A percentile compares a stretch with the other conserved stretches of the same genome.
These are phyloP conservation scores for Artibeus lituratus DNA, from an alignment of 2,797 vertebrate genomes.

Conservation along the genomic window DNA sequence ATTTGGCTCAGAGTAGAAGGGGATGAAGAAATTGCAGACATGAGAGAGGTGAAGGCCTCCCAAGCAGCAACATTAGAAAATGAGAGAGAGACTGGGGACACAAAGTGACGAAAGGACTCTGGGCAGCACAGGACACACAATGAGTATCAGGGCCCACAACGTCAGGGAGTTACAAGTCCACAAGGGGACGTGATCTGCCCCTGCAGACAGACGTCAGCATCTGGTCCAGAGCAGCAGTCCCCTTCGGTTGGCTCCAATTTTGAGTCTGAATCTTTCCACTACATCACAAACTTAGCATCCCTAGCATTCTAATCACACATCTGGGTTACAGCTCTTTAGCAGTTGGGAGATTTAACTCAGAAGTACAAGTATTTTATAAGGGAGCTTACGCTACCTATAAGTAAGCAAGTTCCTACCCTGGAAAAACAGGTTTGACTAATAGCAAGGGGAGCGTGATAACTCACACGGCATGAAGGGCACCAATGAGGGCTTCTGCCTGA, in stretches of 20 bases:
- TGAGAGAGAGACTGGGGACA: background rate
- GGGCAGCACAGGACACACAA: background rate
- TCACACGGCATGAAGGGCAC: background rate
- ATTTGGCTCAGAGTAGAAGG: background rate
- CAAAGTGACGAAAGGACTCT: background rate
- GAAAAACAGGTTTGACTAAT: constrained; percentile 23
- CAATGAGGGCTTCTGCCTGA: background rate
- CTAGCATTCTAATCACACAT: background rate
- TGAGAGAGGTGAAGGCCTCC: background rate
- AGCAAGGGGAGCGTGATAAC: background rate
- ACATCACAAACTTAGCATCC: background rate
- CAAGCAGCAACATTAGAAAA: background rate
- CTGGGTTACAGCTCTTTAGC: background rate
- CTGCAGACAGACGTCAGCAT: background rate
- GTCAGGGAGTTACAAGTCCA: background rate
- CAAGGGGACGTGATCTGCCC: background rate
- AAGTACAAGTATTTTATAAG: background rate
- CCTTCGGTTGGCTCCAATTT: background rate
- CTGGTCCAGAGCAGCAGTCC: background rate
- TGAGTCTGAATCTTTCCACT: background rate
- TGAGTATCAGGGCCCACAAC: background rate
- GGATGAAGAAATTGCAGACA: background rate
- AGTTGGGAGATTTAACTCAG: background rate
- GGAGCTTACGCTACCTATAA: background rate
- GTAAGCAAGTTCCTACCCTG: background rate